Percentiles rank a stretch among this genome's conserved stretches.
phyloP scores from a whole-genome alignment of 2,113 vertebrate genomes.

The Myxocyprinus asiaticus region DNA sequence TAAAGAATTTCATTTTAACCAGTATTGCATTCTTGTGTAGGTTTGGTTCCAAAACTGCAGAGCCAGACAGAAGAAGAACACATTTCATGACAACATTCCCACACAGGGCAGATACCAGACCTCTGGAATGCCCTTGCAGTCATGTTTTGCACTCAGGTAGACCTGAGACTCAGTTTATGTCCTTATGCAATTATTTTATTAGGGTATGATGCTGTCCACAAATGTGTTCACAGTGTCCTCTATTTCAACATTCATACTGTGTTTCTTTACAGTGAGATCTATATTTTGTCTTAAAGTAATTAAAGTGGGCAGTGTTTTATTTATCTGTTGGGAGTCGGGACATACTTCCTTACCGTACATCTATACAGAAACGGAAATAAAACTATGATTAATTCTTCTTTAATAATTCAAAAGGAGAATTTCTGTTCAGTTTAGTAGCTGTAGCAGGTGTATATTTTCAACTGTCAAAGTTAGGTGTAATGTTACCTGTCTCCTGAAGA shows the following conservation, averaged over 20 bases:
- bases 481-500: not conserved
- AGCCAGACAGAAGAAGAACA: conserved; percentile 96
- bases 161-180: conserved; percentile 68
- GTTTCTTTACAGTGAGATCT: not conserved
- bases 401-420: too few relatives aligned
- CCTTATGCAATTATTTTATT: too few relatives aligned
- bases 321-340: too few relatives aligned
- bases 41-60: conserved; percentile 99
- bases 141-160: conserved; percentile 87
- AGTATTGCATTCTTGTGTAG: conserved; percentile 67
- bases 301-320: not conserved
- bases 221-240: not conserved
- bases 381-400: too few relatives aligned
- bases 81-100: conserved; percentile 81
- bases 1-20: too few relatives aligned
- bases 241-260: not conserved
- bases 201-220: too few relatives aligned
- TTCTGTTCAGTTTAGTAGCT: not conserved
- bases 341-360: too few relatives aligned
- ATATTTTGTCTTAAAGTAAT: not conserved
- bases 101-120: conserved; percentile 80
- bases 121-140: conserved; percentile 83
- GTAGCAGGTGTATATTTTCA: not conserved
- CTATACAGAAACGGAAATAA: too few relatives aligned
- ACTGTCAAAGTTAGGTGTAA: not conserved